phyloP scores from a whole-genome alignment of 1,140 invertebrate genomes.

The Zaprionus nigranus region DNA sequence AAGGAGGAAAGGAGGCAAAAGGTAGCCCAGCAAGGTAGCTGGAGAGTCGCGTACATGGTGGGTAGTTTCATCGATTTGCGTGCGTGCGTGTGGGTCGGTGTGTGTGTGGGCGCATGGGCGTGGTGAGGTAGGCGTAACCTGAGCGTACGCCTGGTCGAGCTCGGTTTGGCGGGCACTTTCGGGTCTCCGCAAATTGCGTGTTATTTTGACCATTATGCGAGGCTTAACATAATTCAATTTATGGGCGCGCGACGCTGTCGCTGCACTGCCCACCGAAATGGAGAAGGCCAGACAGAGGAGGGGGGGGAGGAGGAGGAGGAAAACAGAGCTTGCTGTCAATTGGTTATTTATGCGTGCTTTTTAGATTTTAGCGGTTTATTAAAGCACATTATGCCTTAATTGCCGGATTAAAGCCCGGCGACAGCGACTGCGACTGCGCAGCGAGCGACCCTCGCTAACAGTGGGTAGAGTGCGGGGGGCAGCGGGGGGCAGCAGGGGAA shows the following conservation, averaged over 20 bases:
- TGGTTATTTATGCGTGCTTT: slow-evolving; percentile 77
- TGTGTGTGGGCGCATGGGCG: not conserved
- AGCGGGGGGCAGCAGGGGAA: not conserved
- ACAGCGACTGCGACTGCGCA: slow-evolving; percentile 9
- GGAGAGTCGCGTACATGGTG: not conserved
- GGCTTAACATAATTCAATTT: slow-evolving; percentile 81
- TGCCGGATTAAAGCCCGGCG: slow-evolving; percentile 72
- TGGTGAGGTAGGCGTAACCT: slow-evolving; percentile 1
- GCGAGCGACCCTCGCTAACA: not conserved
- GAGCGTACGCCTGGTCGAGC: not conserved
- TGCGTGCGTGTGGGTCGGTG: slow-evolving; percentile 10
- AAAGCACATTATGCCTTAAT: slow-evolving; percentile 78
- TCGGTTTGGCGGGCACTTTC: slow-evolving; percentile 33
- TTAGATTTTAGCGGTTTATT: slow-evolving; percentile 82
- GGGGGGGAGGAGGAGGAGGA: not conserved
- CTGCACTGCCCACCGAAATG: slow-evolving; percentile 24
- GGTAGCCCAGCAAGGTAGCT: not conserved
- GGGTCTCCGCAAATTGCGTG: slow-evolving; percentile 69
- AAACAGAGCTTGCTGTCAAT: slow-evolving; percentile 56
- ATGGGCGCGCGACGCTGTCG: slow-evolving; percentile 57
- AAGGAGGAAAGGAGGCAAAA: not conserved
- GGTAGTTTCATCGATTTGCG: slow-evolving; percentile 39
- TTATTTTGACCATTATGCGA: slow-evolving; percentile 77
- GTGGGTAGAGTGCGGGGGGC: not conserved
- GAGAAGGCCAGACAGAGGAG: slow-evolving; percentile 8